Conservation (phyloP, 2,113 vertebrate species). For the Nothobranchius kuhntae region DNA sequence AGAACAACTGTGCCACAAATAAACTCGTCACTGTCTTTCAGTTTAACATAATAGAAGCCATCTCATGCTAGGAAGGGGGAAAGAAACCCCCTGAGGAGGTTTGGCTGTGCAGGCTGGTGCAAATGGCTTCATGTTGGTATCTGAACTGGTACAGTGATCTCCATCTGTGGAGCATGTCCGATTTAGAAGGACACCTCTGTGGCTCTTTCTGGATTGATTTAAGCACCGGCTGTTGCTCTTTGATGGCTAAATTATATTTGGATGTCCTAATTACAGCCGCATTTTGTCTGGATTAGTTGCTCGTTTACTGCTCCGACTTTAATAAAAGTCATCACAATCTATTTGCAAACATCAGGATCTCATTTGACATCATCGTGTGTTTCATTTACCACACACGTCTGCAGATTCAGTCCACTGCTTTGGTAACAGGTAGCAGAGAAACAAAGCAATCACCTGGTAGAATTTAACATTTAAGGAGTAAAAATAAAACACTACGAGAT, state of each 20-base stretch:
- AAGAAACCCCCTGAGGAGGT: constrained; percentile 7
- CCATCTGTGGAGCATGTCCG: constrained; percentile 26
- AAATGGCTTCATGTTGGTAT: constrained; percentile 36
- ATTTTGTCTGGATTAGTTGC: neutral
- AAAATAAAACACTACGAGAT: too few species aligned
- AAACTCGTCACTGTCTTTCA: constrained; percentile 11
- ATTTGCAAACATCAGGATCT: neutral
- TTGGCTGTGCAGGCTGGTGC: constrained; percentile 15
- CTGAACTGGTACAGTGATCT: constrained; percentile 24
- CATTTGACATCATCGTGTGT: neutral
- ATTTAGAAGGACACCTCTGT: constrained; percentile 26
- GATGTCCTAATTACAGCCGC: neutral
- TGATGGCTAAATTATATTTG: constrained; percentile 14
- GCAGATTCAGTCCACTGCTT: fast-evolving
- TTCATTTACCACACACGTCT: neutral
- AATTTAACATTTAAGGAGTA: too few species aligned
- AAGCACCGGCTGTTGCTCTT: constrained; percentile 8
- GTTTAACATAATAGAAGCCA: constrained; percentile 2
- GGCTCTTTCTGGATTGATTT: constrained; percentile 21
- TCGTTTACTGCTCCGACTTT: neutral
- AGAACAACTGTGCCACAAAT: constrained; percentile 16
- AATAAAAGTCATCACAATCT: neutral
- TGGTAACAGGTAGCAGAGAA: fast-evolving
- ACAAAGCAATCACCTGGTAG: too few species aligned
- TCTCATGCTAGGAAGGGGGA: neutral